Evolutionary conservation across 1,140 invertebrate genomes (phyloP), one percentile per base, ranked within the genome.

Genomic region (Agrilus planipennis): DNA sequence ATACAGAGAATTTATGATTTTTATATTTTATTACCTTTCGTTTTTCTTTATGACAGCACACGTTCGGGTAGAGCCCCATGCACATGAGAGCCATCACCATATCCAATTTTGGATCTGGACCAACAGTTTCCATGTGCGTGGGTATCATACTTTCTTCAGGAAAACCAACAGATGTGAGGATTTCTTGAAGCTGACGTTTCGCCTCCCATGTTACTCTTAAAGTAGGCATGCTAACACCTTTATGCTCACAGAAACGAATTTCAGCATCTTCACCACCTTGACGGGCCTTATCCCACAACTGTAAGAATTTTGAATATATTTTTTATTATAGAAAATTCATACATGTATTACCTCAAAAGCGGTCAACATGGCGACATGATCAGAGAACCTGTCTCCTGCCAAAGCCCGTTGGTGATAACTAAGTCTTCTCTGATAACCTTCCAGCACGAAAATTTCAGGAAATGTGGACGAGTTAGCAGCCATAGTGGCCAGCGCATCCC

Each of bases 21-120:
- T 11, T 25, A 25, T 11, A 5, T 5, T 7, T 25, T 48, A 36
- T 50, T 47, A 76, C 77, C 66, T 94, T 95, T 31, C 92, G 71
- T 58, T 95, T 96, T 36, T 92, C 90, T 61, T 92, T 92, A 58
- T 97, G 89, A 52, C 76, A 83, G 58, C 92, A 96, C 3, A 98
- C 87, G 65, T 98, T 98, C 1, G 94, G 94, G 68, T 97, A 97
- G 1, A 93, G 71, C 2, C 93, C 93, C 69, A 90, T 79, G 43
- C 80, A 82, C 43, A 97, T 72, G 12, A 96, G 64, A 0, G 84
- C 87, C 29, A 88, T 78, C 0, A 96, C 77, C 23, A 84, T 67
- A 58, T 97, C 92, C 14, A 98, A 63, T 32, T 77, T 78, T 1
- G 79, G 71, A 62, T 95, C 88, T 0, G 80, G 70, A 0, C 78